Conservation (phyloP, 1,140 invertebrate genomes). For the Bombus waltoni region DNA sequence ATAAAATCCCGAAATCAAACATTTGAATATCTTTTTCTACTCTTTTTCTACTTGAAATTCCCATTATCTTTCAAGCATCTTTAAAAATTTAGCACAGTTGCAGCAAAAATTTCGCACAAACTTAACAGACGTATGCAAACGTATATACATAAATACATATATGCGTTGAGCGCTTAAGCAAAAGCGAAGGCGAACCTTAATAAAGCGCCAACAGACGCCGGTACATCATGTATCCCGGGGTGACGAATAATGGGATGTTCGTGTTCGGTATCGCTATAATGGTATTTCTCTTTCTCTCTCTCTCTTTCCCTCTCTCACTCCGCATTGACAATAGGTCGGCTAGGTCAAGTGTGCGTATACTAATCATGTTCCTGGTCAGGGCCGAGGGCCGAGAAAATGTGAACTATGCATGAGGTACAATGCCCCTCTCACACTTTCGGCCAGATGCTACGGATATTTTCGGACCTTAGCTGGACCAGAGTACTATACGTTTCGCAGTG, state of each 20-base stretch:
- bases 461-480: not conserved
- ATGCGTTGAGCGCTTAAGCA: not conserved
- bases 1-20: no score
- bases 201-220: conserved; percentile 50
- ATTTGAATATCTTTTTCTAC: no score
- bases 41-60: no score
- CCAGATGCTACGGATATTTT: conserved; percentile 65
- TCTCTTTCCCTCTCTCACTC: not conserved
- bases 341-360: conserved; percentile 69
- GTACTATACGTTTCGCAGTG: not conserved
- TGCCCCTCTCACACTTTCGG: conserved; percentile 63
- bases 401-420: conserved; percentile 64
- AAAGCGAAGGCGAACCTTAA: conserved; percentile 39
- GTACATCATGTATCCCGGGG: conserved; percentile 33
- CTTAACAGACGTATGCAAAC: no score
- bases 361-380: conserved; percentile 69
- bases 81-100: not conserved
- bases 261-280: conserved; percentile 62
- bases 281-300: conserved; percentile 38
- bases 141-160: not conserved
- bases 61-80: no score
- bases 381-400: conserved; percentile 63
- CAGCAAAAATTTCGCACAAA: conserved; percentile 7
- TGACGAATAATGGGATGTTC: conserved; percentile 57
- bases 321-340: conserved; percentile 56